phyloP scores from a whole-genome alignment of 1,140 invertebrate species.

The Epicauta chinensis region DNA sequence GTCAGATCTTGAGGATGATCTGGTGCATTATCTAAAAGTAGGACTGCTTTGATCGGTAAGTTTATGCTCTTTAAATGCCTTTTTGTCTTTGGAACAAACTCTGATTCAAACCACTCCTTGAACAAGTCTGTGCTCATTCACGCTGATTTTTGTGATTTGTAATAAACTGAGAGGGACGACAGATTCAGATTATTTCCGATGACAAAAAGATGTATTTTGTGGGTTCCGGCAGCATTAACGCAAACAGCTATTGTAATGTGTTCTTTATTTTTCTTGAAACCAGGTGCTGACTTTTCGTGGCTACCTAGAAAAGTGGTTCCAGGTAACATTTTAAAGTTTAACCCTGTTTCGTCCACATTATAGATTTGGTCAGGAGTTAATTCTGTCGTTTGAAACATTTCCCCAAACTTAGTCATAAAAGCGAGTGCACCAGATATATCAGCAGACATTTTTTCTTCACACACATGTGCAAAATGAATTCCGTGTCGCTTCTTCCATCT shows the following conservation, averaged over 20 bases:
- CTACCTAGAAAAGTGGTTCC: too few species aligned
- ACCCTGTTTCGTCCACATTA: too few species aligned
- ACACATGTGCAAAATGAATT: neutral
- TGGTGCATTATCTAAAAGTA: conserved; percentile 36
- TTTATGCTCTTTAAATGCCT: conserved; percentile 9
- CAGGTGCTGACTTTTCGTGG: neutral
- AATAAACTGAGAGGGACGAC: neutral
- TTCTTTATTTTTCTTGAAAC: neutral
- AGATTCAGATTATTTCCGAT: neutral
- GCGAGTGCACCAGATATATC: neutral
- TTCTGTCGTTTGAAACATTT: too few species aligned
- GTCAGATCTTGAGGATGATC: conserved; percentile 24
- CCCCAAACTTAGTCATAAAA: too few species aligned
- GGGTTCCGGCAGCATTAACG: neutral
- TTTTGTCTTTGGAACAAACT: conserved; percentile 13
- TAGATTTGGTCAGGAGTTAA: too few species aligned
- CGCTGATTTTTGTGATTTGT: neutral
- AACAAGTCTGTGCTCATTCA: conserved; percentile 14
- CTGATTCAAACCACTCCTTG: conserved; percentile 15
- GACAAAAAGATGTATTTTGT: neutral
- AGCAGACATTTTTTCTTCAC: neutral
- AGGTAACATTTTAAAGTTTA: too few species aligned
- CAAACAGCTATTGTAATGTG: conserved; percentile 1
- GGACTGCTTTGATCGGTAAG: conserved; percentile 23
- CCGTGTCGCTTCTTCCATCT: conserved; percentile 3